phyloP scores from a whole-genome alignment of 2,888 invertebrate genomes.

The Leptarthrus brevirostris region DNA sequence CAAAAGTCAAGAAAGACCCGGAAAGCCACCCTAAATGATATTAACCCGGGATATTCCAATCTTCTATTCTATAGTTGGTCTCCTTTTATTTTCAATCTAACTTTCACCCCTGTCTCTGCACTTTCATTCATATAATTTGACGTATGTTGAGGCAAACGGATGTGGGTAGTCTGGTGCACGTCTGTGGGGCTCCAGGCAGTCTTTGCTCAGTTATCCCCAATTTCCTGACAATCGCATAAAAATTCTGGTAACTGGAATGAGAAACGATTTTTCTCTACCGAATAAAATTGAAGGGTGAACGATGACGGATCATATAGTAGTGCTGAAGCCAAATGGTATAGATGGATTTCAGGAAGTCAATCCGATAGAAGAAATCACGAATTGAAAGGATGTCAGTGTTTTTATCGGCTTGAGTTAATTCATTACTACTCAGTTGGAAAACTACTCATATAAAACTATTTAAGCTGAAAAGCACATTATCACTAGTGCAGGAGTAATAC shows the following conservation, averaged over 20 bases:
- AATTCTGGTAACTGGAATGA: not conserved
- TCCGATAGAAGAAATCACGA: slow-evolving; percentile 30
- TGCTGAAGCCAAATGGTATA: not conserved
- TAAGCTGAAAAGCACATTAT: too few relatives aligned
- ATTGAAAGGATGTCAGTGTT: slow-evolving; percentile 36
- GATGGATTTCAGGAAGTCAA: slow-evolving; percentile 24
- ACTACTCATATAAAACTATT: not conserved
- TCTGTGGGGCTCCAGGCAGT: not conserved
- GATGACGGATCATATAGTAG: slow-evolving; percentile 33
- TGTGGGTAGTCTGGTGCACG: slow-evolving; percentile 23
- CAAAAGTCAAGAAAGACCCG: slow-evolving; percentile 28
- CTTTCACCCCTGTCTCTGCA: slow-evolving; percentile 45
- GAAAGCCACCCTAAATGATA: slow-evolving; percentile 49
- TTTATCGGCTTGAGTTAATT: slow-evolving; percentile 18
- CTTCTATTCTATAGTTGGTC: slow-evolving; percentile 17
- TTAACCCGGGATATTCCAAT: slow-evolving; percentile 41
- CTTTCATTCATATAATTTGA: slow-evolving; percentile 48
- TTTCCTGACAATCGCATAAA: slow-evolving; percentile 46
- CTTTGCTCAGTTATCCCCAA: slow-evolving; percentile 38
- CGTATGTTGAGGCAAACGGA: slow-evolving; percentile 39
- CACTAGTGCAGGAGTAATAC: slow-evolving; percentile 4
- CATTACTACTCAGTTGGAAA: not conserved
- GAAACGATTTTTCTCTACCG: slow-evolving; percentile 1
- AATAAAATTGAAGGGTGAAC: slow-evolving; percentile 7
- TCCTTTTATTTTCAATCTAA: slow-evolving; percentile 37